Percentiles rank a stretch among this genome's conserved stretches.
phyloP scores from a whole-genome alignment of 2,888 invertebrate genomes.

The Callimorpha dominula region DNA sequence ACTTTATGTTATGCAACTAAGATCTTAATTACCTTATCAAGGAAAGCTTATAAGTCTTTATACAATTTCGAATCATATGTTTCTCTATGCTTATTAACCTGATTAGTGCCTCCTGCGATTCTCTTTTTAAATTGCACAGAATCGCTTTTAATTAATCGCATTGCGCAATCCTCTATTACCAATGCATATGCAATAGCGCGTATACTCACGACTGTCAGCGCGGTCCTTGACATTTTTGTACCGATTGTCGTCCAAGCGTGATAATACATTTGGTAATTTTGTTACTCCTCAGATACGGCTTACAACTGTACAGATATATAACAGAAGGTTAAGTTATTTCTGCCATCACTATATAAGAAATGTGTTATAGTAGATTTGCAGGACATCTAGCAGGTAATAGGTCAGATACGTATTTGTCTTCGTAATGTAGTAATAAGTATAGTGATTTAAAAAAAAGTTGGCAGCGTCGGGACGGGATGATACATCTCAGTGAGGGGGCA shows the following conservation, averaged over 20 bases:
- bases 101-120: neutral
- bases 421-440: no score
- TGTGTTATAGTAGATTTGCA: no score
- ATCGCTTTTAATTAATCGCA: constrained; percentile 37
- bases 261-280: constrained; percentile 45
- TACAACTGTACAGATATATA: neutral
- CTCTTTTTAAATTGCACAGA: constrained; percentile 3
- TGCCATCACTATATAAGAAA: no score
- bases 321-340: constrained; percentile 19
- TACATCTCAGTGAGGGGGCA: no score
- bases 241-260: constrained; percentile 46
- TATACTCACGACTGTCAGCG: constrained; percentile 29
- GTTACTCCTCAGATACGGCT: constrained; percentile 12
- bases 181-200: constrained; percentile 21
- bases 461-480: no score
- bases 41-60: neutral
- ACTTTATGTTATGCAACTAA: neutral
- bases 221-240: constrained; percentile 46
- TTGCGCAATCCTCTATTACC: constrained; percentile 30
- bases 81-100: neutral
- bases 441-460: no score
- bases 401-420: no score
- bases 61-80: neutral
- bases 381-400: no score
- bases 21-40: neutral